Base-by-base conservation (phyloP, 2,888 invertebrate species). In the Colletes collaris region DNA sequence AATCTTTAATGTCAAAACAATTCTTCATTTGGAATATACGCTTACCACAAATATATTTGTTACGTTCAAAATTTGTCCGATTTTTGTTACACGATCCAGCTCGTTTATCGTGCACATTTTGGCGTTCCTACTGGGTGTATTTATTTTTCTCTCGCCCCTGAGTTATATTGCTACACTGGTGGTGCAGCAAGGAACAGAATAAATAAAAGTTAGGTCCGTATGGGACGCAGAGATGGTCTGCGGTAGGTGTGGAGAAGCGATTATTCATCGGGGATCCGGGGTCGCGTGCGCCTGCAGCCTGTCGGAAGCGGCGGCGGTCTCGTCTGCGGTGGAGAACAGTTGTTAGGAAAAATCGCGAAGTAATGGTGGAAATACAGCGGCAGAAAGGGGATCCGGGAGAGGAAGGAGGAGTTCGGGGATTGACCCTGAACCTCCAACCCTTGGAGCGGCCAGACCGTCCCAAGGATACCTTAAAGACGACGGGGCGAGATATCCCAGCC, bases 381-480 rank as follows among this genome's bases (percentile, higher is more conserved):
- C 50, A 62, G 66, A 52, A 71, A 59, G 44, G 60, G 68, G 70
- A 53, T 53, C 46, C 37, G 10, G 8, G 71, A 46, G 40, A 49
- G 74, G 49, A 60, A 65, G 71, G 65, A 65, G 19, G 72, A 56
- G 78, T 79, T 79, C 55, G 40, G 60, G 63, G 68, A 69, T 72
- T 81, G 80, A 80, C 80, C 81, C 80, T 75, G 80, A 80, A 81
- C 4, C 80, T 68, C 27, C 56, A 68, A 76, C 68, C 75, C 80
- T 71, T 63, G 49, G 58, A 62, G 37, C 69, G 19, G 27, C 27
- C 27, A 27, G 64, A 60, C 68, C 79, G 49, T 62, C 70, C 79
- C 66, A 79, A 81, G 81, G 79, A 80, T 80, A 55, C 40, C 81
- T 81, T 81, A 81, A 81, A 81, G 81, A 62, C 71, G 81, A 81